Evolutionary conservation across 2,888 invertebrate genomes (phyloP), one percentile per base, ranked within the genome.

Genomic region (Microchrysa polita): DNA sequence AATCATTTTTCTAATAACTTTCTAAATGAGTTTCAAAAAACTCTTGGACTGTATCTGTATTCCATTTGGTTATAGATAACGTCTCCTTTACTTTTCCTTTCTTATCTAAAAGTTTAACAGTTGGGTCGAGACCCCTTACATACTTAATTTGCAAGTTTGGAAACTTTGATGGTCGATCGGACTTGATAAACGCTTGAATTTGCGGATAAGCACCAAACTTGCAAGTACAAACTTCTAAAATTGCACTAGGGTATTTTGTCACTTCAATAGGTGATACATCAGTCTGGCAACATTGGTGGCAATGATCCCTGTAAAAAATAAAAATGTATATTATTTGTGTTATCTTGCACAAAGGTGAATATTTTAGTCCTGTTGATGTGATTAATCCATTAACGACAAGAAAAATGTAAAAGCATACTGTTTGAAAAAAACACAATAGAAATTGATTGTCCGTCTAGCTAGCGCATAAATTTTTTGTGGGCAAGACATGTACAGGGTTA

Each of bases 181-280:
- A 95, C 84, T 96, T 97, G 67, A 98, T 93, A 83, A 99, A 99
- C 18, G 98, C 98, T 88, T 97, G 95, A 80, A 98, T 96, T 88
- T 98, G 98, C 53, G 98, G 98, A 88, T 96, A 98, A 7, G 96
- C 93, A 74, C 96, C 96, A 87, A 98, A 96, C 87, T 98, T 98
- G 86, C 98, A 99, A 67, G 97, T 97, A 83, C 98, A 99, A 5
- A 98, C 97, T 88, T 97, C 96, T 55, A 99, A 87, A 74, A 95
- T 90, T 0, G 97, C 98, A 82, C 91, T 93, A 0, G 97, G 93
- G 83, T 96, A 98, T 74, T 92, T 91, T 86, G 92, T 92, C 12
- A 88, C 88, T 1, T 89, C 87, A 5, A 88, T 88, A 9, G 48
- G 40, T 53, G 87, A 86, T 77, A 91, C 90, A 81, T 95, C 93